Percentiles rank a stretch among this genome's conserved stretches.
phyloP scores from a whole-genome alignment of 2,888 invertebrate species.

The Laothoe populi region DNA sequence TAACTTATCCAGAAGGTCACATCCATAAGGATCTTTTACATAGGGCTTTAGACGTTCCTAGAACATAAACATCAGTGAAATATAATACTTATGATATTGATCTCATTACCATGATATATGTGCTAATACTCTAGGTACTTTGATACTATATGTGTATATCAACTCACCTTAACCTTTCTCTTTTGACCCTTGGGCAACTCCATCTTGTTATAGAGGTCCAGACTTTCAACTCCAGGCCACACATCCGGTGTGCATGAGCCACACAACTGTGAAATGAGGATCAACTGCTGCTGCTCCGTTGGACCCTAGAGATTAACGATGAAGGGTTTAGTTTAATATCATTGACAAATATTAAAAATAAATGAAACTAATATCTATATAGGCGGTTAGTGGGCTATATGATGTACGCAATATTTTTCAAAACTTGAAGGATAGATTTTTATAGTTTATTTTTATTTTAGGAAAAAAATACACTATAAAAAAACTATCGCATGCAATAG shows the following conservation, averaged over 20 bases:
- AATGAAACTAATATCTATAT: neutral
- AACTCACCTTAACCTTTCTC: slow-evolving; percentile 87
- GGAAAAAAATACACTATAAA: too few relatives aligned
- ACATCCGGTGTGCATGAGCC: slow-evolving; percentile 97
- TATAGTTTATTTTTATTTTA: too few relatives aligned
- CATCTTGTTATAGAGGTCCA: slow-evolving; percentile 95
- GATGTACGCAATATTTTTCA: too few relatives aligned
- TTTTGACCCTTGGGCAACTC: slow-evolving; percentile 95
- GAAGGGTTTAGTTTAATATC: neutral
- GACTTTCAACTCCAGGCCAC: slow-evolving; percentile 96
- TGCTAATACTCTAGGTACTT: too few relatives aligned
- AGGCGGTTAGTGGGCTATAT: too few relatives aligned
- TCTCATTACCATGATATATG: too few relatives aligned
- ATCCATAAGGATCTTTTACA: slow-evolving; percentile 95
- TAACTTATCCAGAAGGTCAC: slow-evolving; percentile 96
- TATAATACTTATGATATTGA: too few relatives aligned
- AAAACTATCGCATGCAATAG: too few relatives aligned
- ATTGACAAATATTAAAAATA: neutral
- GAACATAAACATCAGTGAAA: neutral
- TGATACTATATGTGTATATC: neutral
- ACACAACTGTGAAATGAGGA: slow-evolving; percentile 97
- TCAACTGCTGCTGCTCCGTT: slow-evolving; percentile 98
- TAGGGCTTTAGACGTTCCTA: slow-evolving; percentile 94
- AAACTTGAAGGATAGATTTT: too few relatives aligned
- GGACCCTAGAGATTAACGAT: slow-evolving; percentile 86